Percentiles rank a stretch among this genome's conserved stretches.
Conservation (phyloP, 2,797 vertebrate species). For the Hydrophis major region DNA sequence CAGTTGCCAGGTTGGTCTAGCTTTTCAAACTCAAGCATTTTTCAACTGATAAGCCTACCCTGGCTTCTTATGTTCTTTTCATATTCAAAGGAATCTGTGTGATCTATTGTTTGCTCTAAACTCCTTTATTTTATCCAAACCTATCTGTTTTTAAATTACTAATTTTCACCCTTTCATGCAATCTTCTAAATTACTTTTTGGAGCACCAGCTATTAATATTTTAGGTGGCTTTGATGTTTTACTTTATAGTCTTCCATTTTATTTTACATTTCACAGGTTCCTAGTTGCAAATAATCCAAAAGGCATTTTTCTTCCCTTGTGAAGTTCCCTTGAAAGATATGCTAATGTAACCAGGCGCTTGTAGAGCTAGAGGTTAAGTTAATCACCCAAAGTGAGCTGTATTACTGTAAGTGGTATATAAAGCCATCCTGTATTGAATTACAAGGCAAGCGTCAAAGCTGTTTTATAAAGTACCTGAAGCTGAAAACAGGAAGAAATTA, state of each 20-base stretch:
- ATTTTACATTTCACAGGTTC: slow-evolving; percentile 79
- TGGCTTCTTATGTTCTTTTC: slow-evolving; percentile 37
- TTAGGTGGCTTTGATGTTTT: slow-evolving; percentile 77
- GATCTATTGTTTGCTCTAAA: slow-evolving; percentile 67
- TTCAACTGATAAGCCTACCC: slow-evolving; percentile 35
- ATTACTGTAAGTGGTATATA: slow-evolving; percentile 73
- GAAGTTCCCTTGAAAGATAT: slow-evolving; percentile 76
- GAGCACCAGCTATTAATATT: slow-evolving; percentile 77
- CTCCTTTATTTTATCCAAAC: slow-evolving; percentile 54
- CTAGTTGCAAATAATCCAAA: slow-evolving; percentile 77
- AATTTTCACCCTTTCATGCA: slow-evolving; percentile 67
- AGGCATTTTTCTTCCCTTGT: slow-evolving; percentile 77
- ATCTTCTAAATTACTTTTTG: slow-evolving; percentile 75
- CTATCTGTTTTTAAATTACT: slow-evolving; percentile 73
- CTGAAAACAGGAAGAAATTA: slow-evolving; percentile 66
- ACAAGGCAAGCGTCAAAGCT: slow-evolving; percentile 66
- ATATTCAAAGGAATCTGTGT: slow-evolving; percentile 62
- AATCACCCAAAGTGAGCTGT: slow-evolving; percentile 77
- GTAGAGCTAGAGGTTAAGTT: slow-evolving; percentile 74
- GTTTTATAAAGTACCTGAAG: slow-evolving; percentile 64
- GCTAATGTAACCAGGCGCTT: slow-evolving; percentile 70
- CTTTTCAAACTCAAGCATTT: slow-evolving; percentile 41
- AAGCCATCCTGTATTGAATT: slow-evolving; percentile 74
- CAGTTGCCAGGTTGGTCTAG: slow-evolving; percentile 38
- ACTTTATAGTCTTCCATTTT: slow-evolving; percentile 78